Evolutionary conservation across 2,888 invertebrate genomes (phyloP).

Genomic region (Acrobasis repandana): DNA sequence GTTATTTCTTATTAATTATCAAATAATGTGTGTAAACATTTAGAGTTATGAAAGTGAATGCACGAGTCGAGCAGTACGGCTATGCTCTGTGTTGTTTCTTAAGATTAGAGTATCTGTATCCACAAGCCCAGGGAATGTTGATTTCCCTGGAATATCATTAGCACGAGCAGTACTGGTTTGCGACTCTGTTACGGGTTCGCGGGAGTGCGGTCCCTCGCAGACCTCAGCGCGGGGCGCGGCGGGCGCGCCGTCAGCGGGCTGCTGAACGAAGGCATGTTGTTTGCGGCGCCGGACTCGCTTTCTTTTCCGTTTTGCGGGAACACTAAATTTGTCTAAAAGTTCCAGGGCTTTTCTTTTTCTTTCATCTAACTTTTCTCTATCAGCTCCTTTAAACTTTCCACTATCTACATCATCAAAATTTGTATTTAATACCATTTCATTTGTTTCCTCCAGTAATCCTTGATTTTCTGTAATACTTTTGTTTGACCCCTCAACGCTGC

Average conservation of each 20-base stretch:
- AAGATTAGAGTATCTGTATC: background rate
- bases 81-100: constrained; percentile 1
- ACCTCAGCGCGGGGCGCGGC: background rate
- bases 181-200: background rate
- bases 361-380: background rate
- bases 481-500: background rate
- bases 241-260: background rate
- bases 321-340: background rate
- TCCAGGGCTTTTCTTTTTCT: constrained; percentile 7
- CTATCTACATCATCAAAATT: background rate
- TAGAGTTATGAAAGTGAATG: background rate
- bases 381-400: background rate
- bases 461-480: background rate
- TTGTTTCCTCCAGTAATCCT: background rate
- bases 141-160: background rate
- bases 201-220: background rate
- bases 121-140: too few species aligned
- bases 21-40: background rate
- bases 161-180: background rate
- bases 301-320: background rate
- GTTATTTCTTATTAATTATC: background rate
- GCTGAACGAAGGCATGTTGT: background rate
- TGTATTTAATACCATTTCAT: background rate
- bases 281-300: constrained; percentile 14
- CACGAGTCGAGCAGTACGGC: constrained; percentile 4